Evolutionary conservation across 2,797 vertebrate species (phyloP).

Genomic region (Cichlasoma orientale): DNA sequence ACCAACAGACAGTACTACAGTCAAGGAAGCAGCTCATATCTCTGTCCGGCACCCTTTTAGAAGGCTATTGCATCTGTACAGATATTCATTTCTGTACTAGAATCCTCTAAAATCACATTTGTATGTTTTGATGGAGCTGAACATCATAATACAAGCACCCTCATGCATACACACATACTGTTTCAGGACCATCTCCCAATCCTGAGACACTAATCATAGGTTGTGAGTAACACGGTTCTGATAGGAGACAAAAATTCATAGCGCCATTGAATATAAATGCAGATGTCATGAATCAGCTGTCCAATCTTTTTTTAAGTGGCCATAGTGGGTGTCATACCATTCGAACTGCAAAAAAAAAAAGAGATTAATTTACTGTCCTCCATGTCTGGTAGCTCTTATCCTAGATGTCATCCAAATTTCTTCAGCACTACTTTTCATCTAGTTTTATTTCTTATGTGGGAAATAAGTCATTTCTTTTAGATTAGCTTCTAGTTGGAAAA

Average conservation of each 20-base stretch:
- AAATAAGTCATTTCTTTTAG: slow-evolving; percentile 64
- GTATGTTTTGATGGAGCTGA: neutral
- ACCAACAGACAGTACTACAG: neutral
- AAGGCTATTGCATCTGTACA: neutral
- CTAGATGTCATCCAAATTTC: slow-evolving; percentile 35
- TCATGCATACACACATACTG: neutral
- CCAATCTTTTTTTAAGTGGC: slow-evolving; percentile 46
- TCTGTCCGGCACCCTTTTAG: neutral
- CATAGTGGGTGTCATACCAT: neutral
- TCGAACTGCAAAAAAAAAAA: slow-evolving; percentile 21
- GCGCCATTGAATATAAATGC: slow-evolving; percentile 28
- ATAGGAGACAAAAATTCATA: slow-evolving; percentile 24
- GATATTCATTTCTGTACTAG: neutral
- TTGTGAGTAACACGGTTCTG: slow-evolving; percentile 1
- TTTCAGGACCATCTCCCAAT: neutral
- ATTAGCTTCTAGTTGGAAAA: slow-evolving; percentile 63
- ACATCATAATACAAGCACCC: neutral
- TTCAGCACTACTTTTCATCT: slow-evolving; percentile 43
- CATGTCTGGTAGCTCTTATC: slow-evolving; percentile 11
- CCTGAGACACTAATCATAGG: neutral
- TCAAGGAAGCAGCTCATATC: neutral
- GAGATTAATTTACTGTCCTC: slow-evolving; percentile 19
- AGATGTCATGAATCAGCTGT: slow-evolving; percentile 48
- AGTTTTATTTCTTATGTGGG: slow-evolving; percentile 56
- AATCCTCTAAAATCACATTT: neutral